Conservation (phyloP, 2,113 vertebrate genomes). For the Cynoglossus semilaevis region DNA sequence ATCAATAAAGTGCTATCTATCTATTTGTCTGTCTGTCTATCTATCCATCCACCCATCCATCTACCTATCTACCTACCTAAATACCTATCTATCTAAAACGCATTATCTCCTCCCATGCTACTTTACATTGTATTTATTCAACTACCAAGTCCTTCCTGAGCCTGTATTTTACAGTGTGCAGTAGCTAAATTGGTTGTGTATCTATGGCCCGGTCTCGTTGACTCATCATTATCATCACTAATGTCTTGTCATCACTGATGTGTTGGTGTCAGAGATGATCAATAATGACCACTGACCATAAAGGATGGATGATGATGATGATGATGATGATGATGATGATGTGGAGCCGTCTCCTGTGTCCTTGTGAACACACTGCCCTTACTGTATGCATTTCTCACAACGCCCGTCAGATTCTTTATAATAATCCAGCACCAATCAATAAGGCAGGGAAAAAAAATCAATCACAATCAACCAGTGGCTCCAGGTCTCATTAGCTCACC, state of each 20-base stretch:
- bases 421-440: neutral
- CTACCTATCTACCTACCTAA: too few relatives aligned
- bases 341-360: neutral
- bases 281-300: neutral
- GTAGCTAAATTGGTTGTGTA: neutral
- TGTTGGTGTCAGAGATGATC: neutral
- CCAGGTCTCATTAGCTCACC: slow-evolving; percentile 73
- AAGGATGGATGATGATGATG: neutral
- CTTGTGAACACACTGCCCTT: neutral
- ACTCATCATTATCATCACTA: neutral
- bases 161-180: too few relatives aligned
- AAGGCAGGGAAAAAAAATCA: neutral
- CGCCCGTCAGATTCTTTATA: neutral
- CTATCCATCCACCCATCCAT: too few relatives aligned
- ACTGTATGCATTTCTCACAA: neutral
- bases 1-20: too few relatives aligned
- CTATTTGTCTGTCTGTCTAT: too few relatives aligned
- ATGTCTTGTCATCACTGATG: neutral
- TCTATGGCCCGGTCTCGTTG: neutral
- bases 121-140: too few relatives aligned
- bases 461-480: slow-evolving; percentile 6
- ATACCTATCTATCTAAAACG: too few relatives aligned
- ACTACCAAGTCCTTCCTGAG: too few relatives aligned
- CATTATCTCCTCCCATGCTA: too few relatives aligned
- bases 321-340: neutral